phyloP scores from a whole-genome alignment of 2,797 vertebrate genomes.

The Gobio occitaniae region DNA sequence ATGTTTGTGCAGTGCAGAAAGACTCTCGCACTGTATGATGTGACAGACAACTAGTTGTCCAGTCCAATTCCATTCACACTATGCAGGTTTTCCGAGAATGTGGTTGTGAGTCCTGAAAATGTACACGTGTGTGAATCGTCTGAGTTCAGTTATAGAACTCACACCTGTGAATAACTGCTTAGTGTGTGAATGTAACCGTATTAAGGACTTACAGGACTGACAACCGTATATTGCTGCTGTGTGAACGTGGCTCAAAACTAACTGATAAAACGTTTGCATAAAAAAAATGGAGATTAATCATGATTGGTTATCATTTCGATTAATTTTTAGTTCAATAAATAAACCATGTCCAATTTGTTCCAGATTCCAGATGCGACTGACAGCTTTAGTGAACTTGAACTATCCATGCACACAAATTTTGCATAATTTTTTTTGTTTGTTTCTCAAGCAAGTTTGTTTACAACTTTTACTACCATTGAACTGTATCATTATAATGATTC shows the following conservation, averaged over 20 bases:
- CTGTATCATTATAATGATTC: background rate
- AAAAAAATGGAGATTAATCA: background rate
- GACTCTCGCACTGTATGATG: background rate
- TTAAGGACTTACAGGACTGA: background rate
- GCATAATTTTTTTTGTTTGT: background rate
- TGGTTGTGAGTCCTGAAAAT: too few relatives aligned
- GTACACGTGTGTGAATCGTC: too few relatives aligned
- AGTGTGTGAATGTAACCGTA: background rate
- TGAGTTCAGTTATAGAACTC: background rate
- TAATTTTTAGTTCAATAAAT: background rate
- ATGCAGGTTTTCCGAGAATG: background rate
- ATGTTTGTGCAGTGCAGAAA: too few relatives aligned
- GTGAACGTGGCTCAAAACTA: too few relatives aligned
- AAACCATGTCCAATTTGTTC: background rate
- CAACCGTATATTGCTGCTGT: background rate
- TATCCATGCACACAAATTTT: background rate
- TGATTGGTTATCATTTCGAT: background rate
- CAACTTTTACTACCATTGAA: background rate
- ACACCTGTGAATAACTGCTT: background rate
- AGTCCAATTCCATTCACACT: too few relatives aligned
- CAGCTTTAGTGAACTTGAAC: background rate
- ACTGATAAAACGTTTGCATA: too few relatives aligned
- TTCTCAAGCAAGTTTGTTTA: background rate
- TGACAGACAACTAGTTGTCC: too few relatives aligned
- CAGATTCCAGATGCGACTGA: background rate